phyloP scores from a whole-genome alignment of 2,888 invertebrate species.

The Athalia circularis region DNA sequence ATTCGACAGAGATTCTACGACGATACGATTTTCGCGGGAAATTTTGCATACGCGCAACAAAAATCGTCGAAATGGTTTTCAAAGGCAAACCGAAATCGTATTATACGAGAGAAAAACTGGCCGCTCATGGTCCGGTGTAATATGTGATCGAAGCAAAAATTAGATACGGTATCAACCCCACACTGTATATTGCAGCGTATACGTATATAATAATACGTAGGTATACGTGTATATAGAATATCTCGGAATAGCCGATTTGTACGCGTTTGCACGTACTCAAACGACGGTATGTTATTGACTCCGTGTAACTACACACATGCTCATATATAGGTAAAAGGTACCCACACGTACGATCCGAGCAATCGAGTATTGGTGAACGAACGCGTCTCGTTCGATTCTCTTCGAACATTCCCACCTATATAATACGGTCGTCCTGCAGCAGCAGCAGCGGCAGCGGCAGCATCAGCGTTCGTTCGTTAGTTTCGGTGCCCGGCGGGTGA shows the following conservation, averaged over 20 bases:
- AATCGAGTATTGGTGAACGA: background rate
- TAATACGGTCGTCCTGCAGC: background rate
- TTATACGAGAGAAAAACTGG: background rate
- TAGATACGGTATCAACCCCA: constrained; percentile 27
- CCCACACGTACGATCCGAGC: background rate
- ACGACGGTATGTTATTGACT: constrained; percentile 29
- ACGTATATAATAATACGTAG: too few species aligned
- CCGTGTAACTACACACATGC: background rate
- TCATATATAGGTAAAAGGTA: background rate
- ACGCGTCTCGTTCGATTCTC: too few species aligned
- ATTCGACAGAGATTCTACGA: background rate
- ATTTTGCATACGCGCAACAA: background rate
- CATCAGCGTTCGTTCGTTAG: constrained; percentile 15
- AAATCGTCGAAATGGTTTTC: background rate
- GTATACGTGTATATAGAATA: background rate
- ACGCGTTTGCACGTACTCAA: constrained; percentile 32
- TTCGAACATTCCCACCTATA: background rate
- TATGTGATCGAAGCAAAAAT: background rate
- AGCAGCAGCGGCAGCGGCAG: too few species aligned
- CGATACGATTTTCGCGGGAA: background rate
- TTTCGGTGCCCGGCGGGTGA: constrained; percentile 12
- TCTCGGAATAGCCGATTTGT: constrained; percentile 31
- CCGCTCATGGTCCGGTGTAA: too few species aligned
- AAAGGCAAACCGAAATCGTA: background rate
- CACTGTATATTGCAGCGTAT: background rate